Conservation (phyloP, 2,888 invertebrate genomes). For the Cataglyphis rosenhaueri region DNA sequence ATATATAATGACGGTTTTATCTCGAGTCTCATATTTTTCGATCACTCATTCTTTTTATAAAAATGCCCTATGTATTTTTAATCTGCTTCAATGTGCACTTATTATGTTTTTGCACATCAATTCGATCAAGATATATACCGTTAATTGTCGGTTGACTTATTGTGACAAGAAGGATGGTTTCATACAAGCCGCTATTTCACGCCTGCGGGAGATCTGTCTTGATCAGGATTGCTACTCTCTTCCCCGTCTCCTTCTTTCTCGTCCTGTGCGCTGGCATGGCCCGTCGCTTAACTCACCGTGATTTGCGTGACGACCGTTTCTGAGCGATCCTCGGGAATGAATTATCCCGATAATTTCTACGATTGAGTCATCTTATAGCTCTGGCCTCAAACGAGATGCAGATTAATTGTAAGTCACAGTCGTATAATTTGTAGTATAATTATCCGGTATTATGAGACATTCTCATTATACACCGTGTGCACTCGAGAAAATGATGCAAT, state of each 20-base stretch:
- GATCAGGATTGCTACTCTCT: constrained; percentile 66
- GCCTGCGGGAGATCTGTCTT: constrained; percentile 75
- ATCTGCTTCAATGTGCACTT: neutral
- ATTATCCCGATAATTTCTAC: constrained; percentile 56
- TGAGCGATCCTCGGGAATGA: constrained; percentile 52
- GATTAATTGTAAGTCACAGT: constrained; percentile 32
- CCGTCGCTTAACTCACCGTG: constrained; percentile 57
- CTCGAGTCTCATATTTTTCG: neutral
- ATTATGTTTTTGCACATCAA: constrained; percentile 51
- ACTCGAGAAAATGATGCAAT: neutral
- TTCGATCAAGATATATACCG: constrained; percentile 57
- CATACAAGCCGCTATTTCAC: constrained; percentile 72
- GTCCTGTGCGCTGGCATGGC: constrained; percentile 36
- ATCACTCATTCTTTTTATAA: neutral
- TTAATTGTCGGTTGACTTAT: constrained; percentile 62
- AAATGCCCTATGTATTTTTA: neutral
- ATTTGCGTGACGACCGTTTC: constrained; percentile 70
- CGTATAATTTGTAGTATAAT: constrained; percentile 3
- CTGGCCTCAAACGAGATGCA: constrained; percentile 28
- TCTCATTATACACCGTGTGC: neutral
- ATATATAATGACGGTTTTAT: neutral
- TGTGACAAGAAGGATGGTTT: constrained; percentile 75
- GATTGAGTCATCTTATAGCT: constrained; percentile 43
- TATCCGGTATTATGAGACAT: neutral
- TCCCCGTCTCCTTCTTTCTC: constrained; percentile 50